Evolutionary conservation across 37 sponge, comb jelly and placozoan genomes (phyloP).

Genomic region (Halichondria panicea): DNA sequence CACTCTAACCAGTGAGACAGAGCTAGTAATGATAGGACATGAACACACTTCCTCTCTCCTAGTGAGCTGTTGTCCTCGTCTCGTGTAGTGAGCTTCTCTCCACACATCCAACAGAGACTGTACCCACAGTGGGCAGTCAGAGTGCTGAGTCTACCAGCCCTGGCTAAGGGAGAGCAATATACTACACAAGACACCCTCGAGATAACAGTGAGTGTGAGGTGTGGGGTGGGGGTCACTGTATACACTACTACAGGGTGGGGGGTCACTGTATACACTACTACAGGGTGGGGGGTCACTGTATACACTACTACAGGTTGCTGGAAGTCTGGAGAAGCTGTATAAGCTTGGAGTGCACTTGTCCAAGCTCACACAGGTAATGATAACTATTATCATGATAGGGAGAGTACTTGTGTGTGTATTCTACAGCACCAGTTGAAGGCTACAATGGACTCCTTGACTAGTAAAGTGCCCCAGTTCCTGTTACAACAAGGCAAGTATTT

Average conservation of each 20-base stretch:
- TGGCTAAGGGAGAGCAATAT: conserved; percentile 57
- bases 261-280: too few relatives aligned
- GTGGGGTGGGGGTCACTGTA: not conserved
- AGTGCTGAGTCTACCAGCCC: conserved; percentile 45
- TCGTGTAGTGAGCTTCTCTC: conserved; percentile 39
- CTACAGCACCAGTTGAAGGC: conserved; percentile 58
- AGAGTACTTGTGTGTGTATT: not conserved
- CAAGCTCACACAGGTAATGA: conserved; percentile 50
- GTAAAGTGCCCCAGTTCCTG: conserved; percentile 50
- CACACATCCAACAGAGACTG: conserved; percentile 40
- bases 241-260: not conserved
- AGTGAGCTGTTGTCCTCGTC: conserved; percentile 41
- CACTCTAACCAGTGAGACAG: not conserved
- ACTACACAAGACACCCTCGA: conserved; percentile 53
- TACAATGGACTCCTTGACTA: conserved; percentile 51
- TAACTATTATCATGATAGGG: not conserved
- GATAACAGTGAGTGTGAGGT: conserved; percentile 33
- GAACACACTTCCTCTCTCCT: not conserved
- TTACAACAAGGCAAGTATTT: conserved; percentile 63
- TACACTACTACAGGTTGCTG: conserved; percentile 38
- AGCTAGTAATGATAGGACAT: not conserved
- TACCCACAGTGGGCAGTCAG: conserved; percentile 62
- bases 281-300: too few relatives aligned
- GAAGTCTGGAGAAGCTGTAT: conserved; percentile 54
- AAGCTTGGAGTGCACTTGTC: conserved; percentile 62